These are phyloP conservation scores for Nymphalis c-album DNA, from an alignment of 2,888 invertebrate genomes.

Conservation along the genomic window DNA sequence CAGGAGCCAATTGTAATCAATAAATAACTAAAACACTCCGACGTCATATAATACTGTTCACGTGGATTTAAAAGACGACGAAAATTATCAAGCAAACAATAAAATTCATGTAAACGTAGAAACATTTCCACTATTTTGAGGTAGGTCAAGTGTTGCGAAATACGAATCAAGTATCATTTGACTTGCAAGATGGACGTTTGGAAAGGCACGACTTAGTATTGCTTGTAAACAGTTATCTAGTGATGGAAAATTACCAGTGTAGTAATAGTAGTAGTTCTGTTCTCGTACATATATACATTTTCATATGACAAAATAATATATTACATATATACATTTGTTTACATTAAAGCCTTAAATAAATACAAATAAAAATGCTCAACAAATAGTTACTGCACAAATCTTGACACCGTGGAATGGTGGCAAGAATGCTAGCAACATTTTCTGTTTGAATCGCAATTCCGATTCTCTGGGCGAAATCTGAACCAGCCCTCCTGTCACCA, in stretches of 20 bases:
- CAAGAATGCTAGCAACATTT: too few relatives aligned
- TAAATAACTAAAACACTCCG: not conserved
- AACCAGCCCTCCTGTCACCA: too few relatives aligned
- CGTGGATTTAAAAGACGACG: not conserved
- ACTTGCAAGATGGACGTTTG: constrained; percentile 1
- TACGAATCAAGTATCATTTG: not conserved
- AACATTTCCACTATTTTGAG: constrained; percentile 11
- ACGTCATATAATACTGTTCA: constrained; percentile 1
- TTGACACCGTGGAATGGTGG: too few relatives aligned
- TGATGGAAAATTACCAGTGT: constrained; percentile 11
- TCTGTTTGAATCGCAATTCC: too few relatives aligned
- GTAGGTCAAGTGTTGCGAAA: constrained; percentile 25
- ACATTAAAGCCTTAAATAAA: too few relatives aligned
- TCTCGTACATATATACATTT: too few relatives aligned
- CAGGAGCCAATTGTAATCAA: not conserved
- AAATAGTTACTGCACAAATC: too few relatives aligned
- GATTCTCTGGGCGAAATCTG: too few relatives aligned
- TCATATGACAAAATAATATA: too few relatives aligned
- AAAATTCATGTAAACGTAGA: constrained; percentile 7
- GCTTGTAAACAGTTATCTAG: constrained; percentile 14
- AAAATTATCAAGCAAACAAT: not conserved
- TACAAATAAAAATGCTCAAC: too few relatives aligned
- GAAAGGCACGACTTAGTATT: constrained; percentile 2
- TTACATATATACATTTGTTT: too few relatives aligned
- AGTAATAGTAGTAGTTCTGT: not conserved